Evolutionary conservation across 1,140 invertebrate species (phyloP).

Genomic region (Danaus melanippus): DNA sequence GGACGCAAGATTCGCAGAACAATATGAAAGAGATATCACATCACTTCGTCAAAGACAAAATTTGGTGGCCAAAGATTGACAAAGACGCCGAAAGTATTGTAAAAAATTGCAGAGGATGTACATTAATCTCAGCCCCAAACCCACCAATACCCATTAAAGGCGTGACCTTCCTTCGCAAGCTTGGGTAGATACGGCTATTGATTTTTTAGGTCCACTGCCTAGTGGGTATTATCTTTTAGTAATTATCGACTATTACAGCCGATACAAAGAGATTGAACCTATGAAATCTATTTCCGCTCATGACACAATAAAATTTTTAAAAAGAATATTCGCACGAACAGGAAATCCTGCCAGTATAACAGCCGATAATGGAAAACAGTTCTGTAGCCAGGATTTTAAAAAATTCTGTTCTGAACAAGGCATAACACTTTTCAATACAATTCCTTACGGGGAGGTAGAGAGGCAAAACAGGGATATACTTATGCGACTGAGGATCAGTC

Average conservation of each 20-base stretch:
- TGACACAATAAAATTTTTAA: too few species aligned
- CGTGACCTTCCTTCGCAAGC: too few species aligned
- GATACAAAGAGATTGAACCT: conserved; percentile 29
- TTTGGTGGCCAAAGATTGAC: conserved; percentile 72
- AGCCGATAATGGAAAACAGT: conserved; percentile 19
- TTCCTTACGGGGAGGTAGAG: conserved; percentile 33
- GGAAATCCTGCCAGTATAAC: too few species aligned
- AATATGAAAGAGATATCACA: too few species aligned
- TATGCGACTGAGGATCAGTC: conserved; percentile 22
- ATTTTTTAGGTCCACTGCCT: too few species aligned
- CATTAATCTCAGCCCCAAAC: conserved; percentile 24
- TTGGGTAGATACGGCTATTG: too few species aligned
- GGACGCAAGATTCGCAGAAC: too few species aligned
- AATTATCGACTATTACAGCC: conserved; percentile 25
- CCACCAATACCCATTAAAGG: conserved; percentile 30
- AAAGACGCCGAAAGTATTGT: conserved; percentile 56
- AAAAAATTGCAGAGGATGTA: conserved; percentile 62
- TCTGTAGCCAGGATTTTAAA: conserved; percentile 24
- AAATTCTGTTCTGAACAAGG: conserved; percentile 8
- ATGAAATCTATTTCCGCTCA: conserved; percentile 20
- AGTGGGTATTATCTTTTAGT: too few species aligned
- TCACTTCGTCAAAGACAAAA: too few species aligned
- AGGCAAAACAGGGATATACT: conserved; percentile 26
- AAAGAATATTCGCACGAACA: too few species aligned
- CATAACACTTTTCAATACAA: conserved; percentile 18